These are phyloP conservation scores for Drosophila busckii DNA, from an alignment of 1,140 invertebrate genomes.

Conservation along the genomic window DNA sequence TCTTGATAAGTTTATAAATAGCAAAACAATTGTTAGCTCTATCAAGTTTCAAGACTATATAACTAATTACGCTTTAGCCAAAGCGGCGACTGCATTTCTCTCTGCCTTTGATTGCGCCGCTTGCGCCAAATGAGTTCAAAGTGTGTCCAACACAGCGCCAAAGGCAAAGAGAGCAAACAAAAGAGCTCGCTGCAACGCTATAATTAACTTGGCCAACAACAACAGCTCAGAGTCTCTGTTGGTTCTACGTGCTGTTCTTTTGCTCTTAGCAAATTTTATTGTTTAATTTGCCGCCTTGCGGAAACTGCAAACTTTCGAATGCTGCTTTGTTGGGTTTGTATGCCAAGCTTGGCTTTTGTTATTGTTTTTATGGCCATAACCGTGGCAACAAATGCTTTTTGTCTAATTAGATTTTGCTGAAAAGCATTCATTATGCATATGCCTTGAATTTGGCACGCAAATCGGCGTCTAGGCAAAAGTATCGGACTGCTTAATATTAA, in stretches of 20 bases:
- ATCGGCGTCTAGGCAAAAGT: conserved; percentile 8
- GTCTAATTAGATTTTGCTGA: conserved; percentile 70
- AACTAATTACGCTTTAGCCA: too few relatives aligned
- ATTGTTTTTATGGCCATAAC: conserved; percentile 48
- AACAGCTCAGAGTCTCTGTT: not conserved
- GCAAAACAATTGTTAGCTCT: too few relatives aligned
- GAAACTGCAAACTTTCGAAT: conserved; percentile 49
- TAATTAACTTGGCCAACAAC: conserved; percentile 61
- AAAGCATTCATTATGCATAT: conserved; percentile 42
- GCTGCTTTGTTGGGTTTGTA: not conserved
- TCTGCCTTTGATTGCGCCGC: conserved; percentile 52
- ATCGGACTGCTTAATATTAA: too few relatives aligned
- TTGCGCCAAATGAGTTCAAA: conserved; percentile 65
- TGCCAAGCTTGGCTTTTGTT: conserved; percentile 22
- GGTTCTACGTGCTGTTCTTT: not conserved
- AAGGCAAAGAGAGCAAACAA: conserved; percentile 28
- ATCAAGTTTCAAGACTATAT: too few relatives aligned
- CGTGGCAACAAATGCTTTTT: conserved; percentile 29
- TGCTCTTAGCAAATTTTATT: conserved; percentile 27
- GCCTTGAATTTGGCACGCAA: conserved; percentile 29
- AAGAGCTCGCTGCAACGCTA: conserved; percentile 58
- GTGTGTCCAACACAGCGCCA: conserved; percentile 23
- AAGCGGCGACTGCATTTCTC: too few relatives aligned
- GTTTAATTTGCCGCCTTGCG: conserved; percentile 54
- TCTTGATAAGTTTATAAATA: too few relatives aligned